Evolutionary conservation across 2,113 vertebrate species (phyloP).

Genomic region (Siniperca knerii): DNA sequence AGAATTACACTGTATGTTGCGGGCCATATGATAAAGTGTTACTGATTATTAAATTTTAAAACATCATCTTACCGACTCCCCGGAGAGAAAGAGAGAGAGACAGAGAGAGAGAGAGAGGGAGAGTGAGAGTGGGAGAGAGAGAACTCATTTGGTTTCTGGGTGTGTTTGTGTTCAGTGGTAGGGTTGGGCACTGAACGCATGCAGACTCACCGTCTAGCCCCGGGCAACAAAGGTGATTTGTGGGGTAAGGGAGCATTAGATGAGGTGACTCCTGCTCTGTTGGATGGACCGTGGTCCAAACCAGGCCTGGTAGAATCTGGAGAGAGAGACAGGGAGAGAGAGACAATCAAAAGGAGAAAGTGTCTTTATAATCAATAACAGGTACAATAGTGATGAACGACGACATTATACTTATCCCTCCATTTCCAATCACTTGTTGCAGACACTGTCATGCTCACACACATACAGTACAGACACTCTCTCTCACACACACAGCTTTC

Average conservation of each 20-base stretch:
- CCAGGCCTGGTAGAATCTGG: conserved; percentile 35
- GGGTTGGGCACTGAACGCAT: conserved; percentile 47
- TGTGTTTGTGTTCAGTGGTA: conserved; percentile 28
- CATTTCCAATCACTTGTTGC: not conserved
- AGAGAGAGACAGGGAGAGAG: not conserved
- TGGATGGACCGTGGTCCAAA: conserved; percentile 46
- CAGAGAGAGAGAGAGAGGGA: no score
- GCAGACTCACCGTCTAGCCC: conserved; percentile 67
- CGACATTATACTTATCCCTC: not conserved
- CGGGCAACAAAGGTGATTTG: conserved; percentile 58
- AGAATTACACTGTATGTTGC: no score
- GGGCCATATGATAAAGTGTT: no score
- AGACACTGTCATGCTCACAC: not conserved
- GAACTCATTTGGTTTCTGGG: not conserved
- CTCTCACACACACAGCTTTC: no score
- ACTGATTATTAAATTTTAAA: no score
- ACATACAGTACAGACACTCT: no score
- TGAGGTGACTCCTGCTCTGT: conserved; percentile 18
- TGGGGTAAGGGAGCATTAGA: conserved; percentile 11
- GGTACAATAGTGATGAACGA: not conserved
- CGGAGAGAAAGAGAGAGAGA: no score
- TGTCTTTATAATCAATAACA: not conserved
- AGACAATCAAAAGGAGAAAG: not conserved
- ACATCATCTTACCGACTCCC: no score
- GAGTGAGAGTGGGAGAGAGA: no score